Evolutionary conservation across 2,888 invertebrate species (phyloP).

Genomic region (Agonopterix alstromeriana): DNA sequence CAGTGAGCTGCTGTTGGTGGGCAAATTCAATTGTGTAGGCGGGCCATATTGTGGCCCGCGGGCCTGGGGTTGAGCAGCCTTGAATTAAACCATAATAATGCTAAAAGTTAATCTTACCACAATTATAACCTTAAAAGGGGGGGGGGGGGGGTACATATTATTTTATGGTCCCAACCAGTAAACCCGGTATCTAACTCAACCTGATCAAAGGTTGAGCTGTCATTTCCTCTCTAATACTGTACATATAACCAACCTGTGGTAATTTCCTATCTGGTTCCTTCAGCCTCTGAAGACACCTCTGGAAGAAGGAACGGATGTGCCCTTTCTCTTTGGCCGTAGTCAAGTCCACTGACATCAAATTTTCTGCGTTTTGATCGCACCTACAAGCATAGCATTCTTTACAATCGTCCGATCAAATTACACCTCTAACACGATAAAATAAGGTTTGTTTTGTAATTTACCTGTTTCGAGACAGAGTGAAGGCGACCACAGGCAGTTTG

Average conservation of each 20-base stretch:
- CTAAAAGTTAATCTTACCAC: no score
- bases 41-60: no score
- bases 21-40: no score
- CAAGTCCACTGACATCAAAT: conserved; percentile 82
- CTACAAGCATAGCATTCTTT: conserved; percentile 28
- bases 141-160: no score
- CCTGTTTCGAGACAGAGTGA: conserved; percentile 92
- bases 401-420: background rate
- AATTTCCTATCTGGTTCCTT: conserved; percentile 92
- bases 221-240: background rate
- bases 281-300: conserved; percentile 86
- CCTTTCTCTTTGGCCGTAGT: conserved; percentile 91
- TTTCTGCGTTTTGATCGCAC: conserved; percentile 77
- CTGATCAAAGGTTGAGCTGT: no score
- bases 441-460: conserved; percentile 49
- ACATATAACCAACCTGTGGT: conserved; percentile 83
- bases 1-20: no score
- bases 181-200: no score
- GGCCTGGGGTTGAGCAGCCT: no score
- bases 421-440: background rate
- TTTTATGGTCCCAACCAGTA: no score
- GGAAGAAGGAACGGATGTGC: conserved; percentile 90
- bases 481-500: conserved; percentile 94
- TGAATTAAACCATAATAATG: no score
- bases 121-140: no score